phyloP scores from a whole-genome alignment of 2,113 vertebrate species.

The Brachypteracias leptosomus region DNA sequence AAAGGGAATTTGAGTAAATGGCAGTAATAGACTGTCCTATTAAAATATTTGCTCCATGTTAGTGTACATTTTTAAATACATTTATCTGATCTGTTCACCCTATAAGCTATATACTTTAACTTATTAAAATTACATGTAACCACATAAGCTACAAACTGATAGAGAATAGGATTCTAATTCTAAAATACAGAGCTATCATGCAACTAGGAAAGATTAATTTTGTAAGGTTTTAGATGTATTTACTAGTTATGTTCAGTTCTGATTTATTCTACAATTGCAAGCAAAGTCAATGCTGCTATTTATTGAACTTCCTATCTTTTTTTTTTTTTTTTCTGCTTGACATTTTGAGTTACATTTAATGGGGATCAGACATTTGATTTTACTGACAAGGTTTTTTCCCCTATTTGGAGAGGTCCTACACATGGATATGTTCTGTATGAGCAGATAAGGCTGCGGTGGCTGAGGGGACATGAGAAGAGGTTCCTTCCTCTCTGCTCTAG shows the following conservation, averaged over 20 bases:
- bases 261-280: neutral
- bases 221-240: neutral
- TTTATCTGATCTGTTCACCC: neutral
- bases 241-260: neutral
- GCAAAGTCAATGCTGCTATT: neutral
- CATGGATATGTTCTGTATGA: neutral
- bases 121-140: neutral
- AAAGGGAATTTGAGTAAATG: slow-evolving; percentile 23
- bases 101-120: neutral
- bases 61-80: neutral
- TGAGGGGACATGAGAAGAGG: neutral
- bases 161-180: neutral
- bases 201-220: neutral
- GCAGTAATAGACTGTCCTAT: neutral
- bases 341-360: neutral
- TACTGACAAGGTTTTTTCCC: neutral
- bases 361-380: neutral
- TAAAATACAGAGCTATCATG: neutral
- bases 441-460: neutral
- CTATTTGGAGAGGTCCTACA: neutral
- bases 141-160: neutral
- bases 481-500: neutral
- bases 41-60: neutral
- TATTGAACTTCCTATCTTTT: neutral
- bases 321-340: neutral